Evolutionary conservation across 2,113 vertebrate species (phyloP).

Genomic region (Cryptotis parvus): DNA sequence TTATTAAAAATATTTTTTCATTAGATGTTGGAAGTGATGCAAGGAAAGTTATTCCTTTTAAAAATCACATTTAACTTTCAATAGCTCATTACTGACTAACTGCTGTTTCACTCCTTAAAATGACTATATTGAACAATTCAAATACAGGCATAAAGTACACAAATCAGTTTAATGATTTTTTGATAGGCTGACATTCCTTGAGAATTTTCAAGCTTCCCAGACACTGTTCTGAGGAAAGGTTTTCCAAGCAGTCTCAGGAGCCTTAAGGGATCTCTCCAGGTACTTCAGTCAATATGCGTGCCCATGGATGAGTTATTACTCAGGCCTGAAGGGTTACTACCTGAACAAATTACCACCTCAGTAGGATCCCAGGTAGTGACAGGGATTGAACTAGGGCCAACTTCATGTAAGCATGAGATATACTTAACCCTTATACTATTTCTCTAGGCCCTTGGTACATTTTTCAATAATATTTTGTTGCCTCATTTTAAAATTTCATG

Average conservation of each 20-base stretch:
- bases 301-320: no score
- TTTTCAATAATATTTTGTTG: slow-evolving; percentile 66
- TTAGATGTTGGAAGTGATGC: slow-evolving; percentile 62
- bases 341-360: no score
- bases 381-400: no score
- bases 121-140: slow-evolving; percentile 80
- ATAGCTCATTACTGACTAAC: slow-evolving; percentile 51
- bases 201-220: slow-evolving; percentile 63
- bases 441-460: not conserved
- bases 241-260: no score
- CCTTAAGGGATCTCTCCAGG: no score
- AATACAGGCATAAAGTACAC: slow-evolving; percentile 67
- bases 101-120: slow-evolving; percentile 73
- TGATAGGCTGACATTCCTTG: slow-evolving; percentile 74
- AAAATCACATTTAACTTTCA: slow-evolving; percentile 71
- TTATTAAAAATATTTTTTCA: slow-evolving; percentile 56
- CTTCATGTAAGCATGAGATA: no score
- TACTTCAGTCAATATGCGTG: no score
- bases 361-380: no score
- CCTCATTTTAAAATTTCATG: slow-evolving; percentile 73
- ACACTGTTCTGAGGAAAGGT: no score
- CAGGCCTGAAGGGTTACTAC: no score
- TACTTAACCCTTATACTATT: no score
- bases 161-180: slow-evolving; percentile 82
- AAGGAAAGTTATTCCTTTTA: slow-evolving; percentile 61